Percentiles rank a stretch among this genome's conserved stretches.
Evolutionary conservation across 2,888 invertebrate species (phyloP).

Genomic region (Drosophila siamana): DNA sequence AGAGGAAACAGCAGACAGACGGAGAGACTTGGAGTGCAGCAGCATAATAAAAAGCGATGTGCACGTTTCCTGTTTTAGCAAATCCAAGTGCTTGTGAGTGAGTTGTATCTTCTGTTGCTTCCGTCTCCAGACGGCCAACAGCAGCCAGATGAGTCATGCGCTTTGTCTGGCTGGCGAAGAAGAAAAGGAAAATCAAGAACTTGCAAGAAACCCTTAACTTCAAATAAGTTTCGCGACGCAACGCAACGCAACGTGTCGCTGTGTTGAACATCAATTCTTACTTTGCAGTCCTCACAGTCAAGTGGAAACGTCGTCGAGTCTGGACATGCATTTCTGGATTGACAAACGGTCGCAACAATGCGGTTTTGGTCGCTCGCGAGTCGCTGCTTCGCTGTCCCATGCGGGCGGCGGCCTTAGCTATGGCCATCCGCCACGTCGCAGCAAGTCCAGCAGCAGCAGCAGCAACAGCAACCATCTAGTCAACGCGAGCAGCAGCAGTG

Average conservation of each 20-base stretch:
- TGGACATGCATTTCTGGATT: slow-evolving; percentile 94
- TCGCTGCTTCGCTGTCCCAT: slow-evolving; percentile 89
- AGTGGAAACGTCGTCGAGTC: slow-evolving; percentile 34
- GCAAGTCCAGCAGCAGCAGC: slow-evolving; percentile 81
- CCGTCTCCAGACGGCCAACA: slow-evolving; percentile 62
- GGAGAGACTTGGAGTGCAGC: slow-evolving; percentile 63
- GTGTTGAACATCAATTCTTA: slow-evolving; percentile 36
- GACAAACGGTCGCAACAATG: slow-evolving; percentile 92
- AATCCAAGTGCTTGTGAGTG: slow-evolving; percentile 19
- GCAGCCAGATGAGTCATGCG: slow-evolving; percentile 67
- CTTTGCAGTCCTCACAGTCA: slow-evolving; percentile 36
- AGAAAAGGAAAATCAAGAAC: no score
- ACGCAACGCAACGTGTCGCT: slow-evolving; percentile 21
- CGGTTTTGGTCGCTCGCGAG: slow-evolving; percentile 90
- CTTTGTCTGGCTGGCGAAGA: slow-evolving; percentile 63
- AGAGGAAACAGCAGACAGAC: slow-evolving; percentile 70
- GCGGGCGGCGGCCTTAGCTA: slow-evolving; percentile 86
- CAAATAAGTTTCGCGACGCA: slow-evolving; percentile 58
- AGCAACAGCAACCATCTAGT: slow-evolving; percentile 40
- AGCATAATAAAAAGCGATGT: slow-evolving; percentile 65
- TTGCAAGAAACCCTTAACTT: slow-evolving; percentile 35
- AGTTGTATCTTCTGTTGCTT: slow-evolving; percentile 32
- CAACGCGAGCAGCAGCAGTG: slow-evolving; percentile 38
- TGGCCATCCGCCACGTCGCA: slow-evolving; percentile 86
- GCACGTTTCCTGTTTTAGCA: slow-evolving; percentile 74